These are phyloP conservation scores for Synanthedon vespiformis DNA, from an alignment of 2,888 invertebrate genomes.

Conservation along the genomic window DNA sequence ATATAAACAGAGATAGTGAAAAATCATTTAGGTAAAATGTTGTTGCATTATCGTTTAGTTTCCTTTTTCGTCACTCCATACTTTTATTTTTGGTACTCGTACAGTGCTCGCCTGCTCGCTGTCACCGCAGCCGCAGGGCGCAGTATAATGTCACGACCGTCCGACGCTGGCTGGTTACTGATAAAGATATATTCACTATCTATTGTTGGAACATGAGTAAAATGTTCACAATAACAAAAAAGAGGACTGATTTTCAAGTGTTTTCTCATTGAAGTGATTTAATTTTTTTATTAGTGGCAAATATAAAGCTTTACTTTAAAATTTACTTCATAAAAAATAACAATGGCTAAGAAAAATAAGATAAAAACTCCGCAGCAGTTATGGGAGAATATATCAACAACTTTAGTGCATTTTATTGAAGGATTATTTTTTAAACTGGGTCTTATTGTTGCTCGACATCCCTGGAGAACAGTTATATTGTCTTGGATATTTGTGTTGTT, in stretches of 20 bases:
- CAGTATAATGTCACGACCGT: neutral
- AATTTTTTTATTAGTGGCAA: no score
- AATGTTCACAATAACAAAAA: no score
- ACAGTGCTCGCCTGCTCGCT: no score
- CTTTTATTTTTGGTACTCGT: no score
- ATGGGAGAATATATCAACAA: constrained; percentile 54
- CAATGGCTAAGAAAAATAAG: constrained; percentile 40
- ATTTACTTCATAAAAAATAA: constrained; percentile 1
- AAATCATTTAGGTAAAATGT: neutral
- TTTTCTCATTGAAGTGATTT: no score
- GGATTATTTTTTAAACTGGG: constrained; percentile 71
- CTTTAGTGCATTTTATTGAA: constrained; percentile 54
- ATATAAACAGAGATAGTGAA: neutral
- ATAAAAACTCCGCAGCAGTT: constrained; percentile 44
- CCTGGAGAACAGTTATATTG: constrained; percentile 70
- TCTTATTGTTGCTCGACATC: constrained; percentile 68
- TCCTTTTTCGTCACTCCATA: no score
- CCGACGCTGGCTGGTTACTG: neutral
- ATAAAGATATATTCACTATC: neutral
- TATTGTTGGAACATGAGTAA: no score
- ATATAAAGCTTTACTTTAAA: no score
- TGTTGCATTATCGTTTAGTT: no score
- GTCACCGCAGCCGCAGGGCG: neutral
- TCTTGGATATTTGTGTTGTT: constrained; percentile 68
- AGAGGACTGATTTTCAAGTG: no score